Percentiles rank a stretch among this genome's conserved stretches.
Evolutionary conservation across 2,888 invertebrate species (phyloP).

Genomic region (Dendrolimus houi): DNA sequence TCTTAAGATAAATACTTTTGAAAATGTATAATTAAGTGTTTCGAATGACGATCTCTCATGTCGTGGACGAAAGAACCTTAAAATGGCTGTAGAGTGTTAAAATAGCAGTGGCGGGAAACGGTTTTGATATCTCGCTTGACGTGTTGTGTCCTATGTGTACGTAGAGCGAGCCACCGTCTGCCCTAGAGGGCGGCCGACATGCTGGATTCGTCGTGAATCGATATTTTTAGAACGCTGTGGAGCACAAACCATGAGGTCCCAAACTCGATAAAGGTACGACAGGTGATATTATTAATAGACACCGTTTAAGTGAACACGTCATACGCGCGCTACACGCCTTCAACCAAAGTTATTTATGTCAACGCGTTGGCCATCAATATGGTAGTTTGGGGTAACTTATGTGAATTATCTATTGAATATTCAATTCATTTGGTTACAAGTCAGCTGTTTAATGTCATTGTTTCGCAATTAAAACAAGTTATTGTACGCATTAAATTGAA

Average conservation of each 20-base stretch:
- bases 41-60: slow-evolving; percentile 8
- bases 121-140: slow-evolving; percentile 73
- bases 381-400: slow-evolving; percentile 1
- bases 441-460: too few species aligned
- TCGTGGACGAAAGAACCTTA: slow-evolving; percentile 16
- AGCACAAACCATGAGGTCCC: slow-evolving; percentile 67
- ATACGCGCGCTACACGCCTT: slow-evolving; percentile 12
- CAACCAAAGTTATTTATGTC: slow-evolving; percentile 12
- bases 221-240: slow-evolving; percentile 71
- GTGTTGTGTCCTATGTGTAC: slow-evolving; percentile 73
- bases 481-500: too few species aligned
- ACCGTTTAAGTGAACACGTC: slow-evolving; percentile 17
- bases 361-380: slow-evolving; percentile 42
- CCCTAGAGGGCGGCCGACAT: slow-evolving; percentile 73
- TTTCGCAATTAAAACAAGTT: too few species aligned
- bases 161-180: slow-evolving; percentile 69
- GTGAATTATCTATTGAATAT: too few species aligned
- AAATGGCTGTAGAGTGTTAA: slow-evolving; percentile 45
- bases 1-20: slow-evolving; percentile 29
- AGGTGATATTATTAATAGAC: slow-evolving; percentile 47
- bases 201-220: slow-evolving; percentile 74
- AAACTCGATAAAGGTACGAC: slow-evolving; percentile 67
- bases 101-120: slow-evolving; percentile 75
- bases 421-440: too few species aligned
- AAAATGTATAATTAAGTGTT: slow-evolving; percentile 22